Base-by-base conservation (phyloP, 2,888 invertebrate species). In the Trichacis sp. region DNA sequence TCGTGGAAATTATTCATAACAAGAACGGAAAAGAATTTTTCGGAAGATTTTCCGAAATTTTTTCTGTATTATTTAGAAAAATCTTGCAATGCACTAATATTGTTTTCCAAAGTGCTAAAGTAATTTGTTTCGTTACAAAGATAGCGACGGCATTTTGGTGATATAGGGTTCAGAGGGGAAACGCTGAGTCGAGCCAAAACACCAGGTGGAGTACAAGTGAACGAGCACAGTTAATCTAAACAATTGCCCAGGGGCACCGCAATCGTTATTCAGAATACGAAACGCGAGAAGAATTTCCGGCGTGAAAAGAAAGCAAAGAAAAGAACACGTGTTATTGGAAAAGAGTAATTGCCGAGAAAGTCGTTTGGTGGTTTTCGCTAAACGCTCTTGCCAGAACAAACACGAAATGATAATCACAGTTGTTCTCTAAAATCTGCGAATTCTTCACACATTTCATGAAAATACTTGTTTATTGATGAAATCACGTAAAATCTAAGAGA, bases 191-290 rank as follows among this genome's bases (percentile, higher is more conserved):
- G 47, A 48, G 11, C 49, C 64, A 54, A 64, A 64, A 47, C 43
- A 43, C 43, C 30, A 45, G 24, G 46, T 45, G 53, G 49, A 54
- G 49, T 58, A 58, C 59, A 53, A 53, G 48, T 43, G 59, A 48
- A 53, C 58, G 53, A 55, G 49, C 57, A 53, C 55, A 59, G 64
- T 64, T 64, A 64, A 64, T 64, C 58, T 59, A 64, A 64, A 64
- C 64, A 59, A 58, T 58, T 64, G 48, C 40, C 54, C 14, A 38
- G 46, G 42, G 40, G 42, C 49, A 50, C 46, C 42, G 50, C 54
- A 59, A 64, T 59, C 55, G 54, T 48, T 55, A 59, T 55, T 47
- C 55, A 29, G 33, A 47, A 47, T 64, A 53, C 55, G 50, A 54
- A 55, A 64, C 60, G 50, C 47, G 54, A 9, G 51, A 58, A 64